A percentile compares a stretch with the other conserved stretches of the same genome.
Evolutionary conservation across 2,888 invertebrate genomes (phyloP).

Genomic region (Ophion obscuratus): DNA sequence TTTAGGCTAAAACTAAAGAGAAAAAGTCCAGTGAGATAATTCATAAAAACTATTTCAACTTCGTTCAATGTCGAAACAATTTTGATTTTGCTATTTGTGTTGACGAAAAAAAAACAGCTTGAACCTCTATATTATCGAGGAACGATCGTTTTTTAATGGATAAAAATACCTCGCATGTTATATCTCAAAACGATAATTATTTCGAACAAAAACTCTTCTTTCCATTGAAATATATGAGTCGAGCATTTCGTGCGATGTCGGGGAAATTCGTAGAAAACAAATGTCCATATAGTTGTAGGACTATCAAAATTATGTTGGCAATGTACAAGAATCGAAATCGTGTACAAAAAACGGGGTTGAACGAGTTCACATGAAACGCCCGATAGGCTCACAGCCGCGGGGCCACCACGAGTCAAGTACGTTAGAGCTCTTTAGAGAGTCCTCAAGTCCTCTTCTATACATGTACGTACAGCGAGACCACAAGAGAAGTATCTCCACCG

Average conservation of each 20-base stretch:
- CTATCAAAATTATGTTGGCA: too few relatives aligned
- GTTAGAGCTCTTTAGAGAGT: constrained; percentile 70
- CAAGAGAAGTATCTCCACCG: constrained; percentile 41
- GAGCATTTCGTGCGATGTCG: too few relatives aligned
- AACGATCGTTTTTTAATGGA: background rate
- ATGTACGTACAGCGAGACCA: constrained; percentile 21
- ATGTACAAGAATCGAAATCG: too few relatives aligned
- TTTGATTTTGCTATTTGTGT: background rate
- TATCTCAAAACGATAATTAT: too few relatives aligned
- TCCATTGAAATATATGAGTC: too few relatives aligned
- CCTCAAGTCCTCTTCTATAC: constrained; percentile 30
- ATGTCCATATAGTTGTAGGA: too few relatives aligned
- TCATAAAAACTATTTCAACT: too few relatives aligned
- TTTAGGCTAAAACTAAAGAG: background rate
- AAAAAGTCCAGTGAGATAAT: background rate
- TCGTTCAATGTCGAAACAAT: too few relatives aligned
- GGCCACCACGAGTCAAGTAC: constrained; percentile 69
- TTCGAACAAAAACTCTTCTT: too few relatives aligned
- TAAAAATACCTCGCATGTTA: background rate
- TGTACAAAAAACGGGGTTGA: too few relatives aligned
- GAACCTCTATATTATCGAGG: background rate
- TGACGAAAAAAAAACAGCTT: background rate
- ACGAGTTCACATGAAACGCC: background rate
- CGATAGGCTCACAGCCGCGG: constrained; percentile 50
- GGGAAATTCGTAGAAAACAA: too few relatives aligned